Evolutionary conservation across 2,797 vertebrate species (phyloP).

Genomic region (Syndactyla subalaris): DNA sequence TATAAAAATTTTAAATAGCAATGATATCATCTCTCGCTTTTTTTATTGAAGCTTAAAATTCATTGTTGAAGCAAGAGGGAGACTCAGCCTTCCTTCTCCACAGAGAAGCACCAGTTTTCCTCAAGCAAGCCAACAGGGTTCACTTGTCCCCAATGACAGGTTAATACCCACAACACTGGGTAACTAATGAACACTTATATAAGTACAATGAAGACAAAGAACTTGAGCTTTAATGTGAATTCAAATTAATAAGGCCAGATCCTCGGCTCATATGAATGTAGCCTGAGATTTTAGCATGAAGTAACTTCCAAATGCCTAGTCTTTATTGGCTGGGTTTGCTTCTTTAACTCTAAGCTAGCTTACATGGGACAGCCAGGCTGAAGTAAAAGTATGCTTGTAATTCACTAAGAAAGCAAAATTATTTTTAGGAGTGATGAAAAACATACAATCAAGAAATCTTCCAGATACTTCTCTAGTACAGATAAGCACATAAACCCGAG

Average conservation of each 20-base stretch:
- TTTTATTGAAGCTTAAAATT: neutral
- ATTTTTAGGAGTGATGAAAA: neutral
- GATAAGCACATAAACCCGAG: neutral
- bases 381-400: slow-evolving; percentile 16
- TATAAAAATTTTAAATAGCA: neutral
- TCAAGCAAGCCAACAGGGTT: neutral
- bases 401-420: slow-evolving; percentile 24
- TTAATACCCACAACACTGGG: neutral
- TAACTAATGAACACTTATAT: neutral
- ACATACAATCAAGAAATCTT: neutral
- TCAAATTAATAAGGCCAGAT: neutral
- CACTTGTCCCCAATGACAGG: neutral
- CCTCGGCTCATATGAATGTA: neutral
- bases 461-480: neutral
- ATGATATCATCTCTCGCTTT: neutral
- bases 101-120: neutral
- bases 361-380: neutral
- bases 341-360: slow-evolving; percentile 3
- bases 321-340: neutral
- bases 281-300: neutral
- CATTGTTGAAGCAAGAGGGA: neutral
- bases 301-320: neutral
- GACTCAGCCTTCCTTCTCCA: neutral
- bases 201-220: slow-evolving; percentile 2
- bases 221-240: neutral